Evolutionary conservation across 2,888 invertebrate species (phyloP).

Genomic region (Pseudococcus viburni): DNA sequence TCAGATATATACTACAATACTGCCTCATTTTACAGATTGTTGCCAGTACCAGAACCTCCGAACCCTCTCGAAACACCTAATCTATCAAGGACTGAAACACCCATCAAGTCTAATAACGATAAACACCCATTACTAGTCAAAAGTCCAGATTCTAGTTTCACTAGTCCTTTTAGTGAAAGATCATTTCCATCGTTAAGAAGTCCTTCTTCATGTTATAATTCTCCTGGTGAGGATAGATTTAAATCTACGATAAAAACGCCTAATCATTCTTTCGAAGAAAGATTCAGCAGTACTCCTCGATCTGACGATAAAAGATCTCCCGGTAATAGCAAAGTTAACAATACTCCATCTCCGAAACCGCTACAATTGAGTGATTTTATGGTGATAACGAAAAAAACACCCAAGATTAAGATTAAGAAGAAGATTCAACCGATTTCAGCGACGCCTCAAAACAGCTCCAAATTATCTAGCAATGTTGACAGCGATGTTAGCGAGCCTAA

Average conservation of each 20-base stretch:
- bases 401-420: slow-evolving; percentile 21
- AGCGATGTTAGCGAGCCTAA: neutral
- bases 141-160: slow-evolving; percentile 19
- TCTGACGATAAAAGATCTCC: slow-evolving; percentile 48
- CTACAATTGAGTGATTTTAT: slow-evolving; percentile 20
- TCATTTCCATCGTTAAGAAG: slow-evolving; percentile 50
- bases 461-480: neutral
- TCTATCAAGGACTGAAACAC: neutral
- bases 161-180: slow-evolving; percentile 16
- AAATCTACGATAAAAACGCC: neutral
- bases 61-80: neutral
- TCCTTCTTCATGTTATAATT: neutral
- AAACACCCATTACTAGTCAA: neutral
- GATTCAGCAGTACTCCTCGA: slow-evolving; percentile 12
- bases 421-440: slow-evolving; percentile 19
- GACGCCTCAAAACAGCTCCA: neutral
- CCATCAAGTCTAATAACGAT: neutral
- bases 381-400: slow-evolving; percentile 49
- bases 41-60: slow-evolving; percentile 48
- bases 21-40: slow-evolving; percentile 10
- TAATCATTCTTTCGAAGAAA: neutral
- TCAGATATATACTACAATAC: neutral
- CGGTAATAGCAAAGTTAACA: neutral
- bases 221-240: slow-evolving; percentile 32
- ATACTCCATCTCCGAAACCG: slow-evolving; percentile 36